phyloP scores from a whole-genome alignment of 2,888 invertebrate genomes.

The Pyrocoelia pectoralis region DNA sequence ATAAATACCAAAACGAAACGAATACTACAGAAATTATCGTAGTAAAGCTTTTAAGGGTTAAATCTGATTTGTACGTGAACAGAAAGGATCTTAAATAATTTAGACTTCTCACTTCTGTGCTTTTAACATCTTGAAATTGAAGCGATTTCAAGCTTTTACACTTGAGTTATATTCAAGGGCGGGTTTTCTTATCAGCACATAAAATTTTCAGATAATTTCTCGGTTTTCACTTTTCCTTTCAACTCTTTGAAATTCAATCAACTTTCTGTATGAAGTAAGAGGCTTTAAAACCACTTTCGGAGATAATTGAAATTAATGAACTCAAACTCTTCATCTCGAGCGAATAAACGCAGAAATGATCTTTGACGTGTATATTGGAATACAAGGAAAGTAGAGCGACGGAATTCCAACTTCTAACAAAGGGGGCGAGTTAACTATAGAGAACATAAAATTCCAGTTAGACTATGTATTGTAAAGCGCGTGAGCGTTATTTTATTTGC shows the following conservation, averaged over 20 bases:
- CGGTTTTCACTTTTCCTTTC: not conserved
- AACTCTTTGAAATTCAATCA: not conserved
- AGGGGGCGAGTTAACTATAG: no score
- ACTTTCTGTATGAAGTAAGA: no score
- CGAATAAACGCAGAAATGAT: no score
- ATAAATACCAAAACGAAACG: not conserved
- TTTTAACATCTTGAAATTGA: conserved; percentile 11
- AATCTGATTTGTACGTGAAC: not conserved
- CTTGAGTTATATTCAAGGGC: not conserved
- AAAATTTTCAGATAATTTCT: not conserved
- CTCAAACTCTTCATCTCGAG: no score
- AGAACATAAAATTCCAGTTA: no score
- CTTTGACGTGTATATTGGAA: no score
- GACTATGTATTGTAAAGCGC: no score
- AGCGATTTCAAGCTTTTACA: conserved; percentile 4
- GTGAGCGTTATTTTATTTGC: no score
- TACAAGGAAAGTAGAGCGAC: no score
- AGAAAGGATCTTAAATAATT: not conserved
- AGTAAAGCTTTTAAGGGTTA: not conserved
- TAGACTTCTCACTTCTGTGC: conserved; percentile 6
- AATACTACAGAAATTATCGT: not conserved
- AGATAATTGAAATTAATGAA: no score
- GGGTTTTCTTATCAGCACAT: not conserved
- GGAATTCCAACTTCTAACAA: no score
- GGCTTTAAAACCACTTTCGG: no score